These are phyloP conservation scores for Megaceryle maxima DNA, from an alignment of 2,113 vertebrate genomes.

Conservation along the genomic window DNA sequence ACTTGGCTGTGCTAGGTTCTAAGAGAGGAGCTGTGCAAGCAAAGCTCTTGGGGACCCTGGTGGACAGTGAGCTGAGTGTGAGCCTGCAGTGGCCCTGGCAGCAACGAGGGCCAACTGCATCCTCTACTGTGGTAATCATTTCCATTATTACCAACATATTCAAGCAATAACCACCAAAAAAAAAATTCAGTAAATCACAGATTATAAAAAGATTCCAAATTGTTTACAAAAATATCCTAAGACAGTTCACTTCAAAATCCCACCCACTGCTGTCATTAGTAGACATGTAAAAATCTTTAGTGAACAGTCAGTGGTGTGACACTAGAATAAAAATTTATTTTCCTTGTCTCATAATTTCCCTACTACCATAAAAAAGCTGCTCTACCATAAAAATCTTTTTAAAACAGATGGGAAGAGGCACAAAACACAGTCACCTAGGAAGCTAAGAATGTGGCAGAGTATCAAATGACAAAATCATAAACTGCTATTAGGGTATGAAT, in stretches of 20 bases:
- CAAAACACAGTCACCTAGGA: not conserved
- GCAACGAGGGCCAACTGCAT: not conserved
- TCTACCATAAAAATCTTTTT: not conserved
- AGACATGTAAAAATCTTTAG: not conserved
- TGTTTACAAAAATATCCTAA: not conserved
- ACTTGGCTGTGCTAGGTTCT: too few relatives aligned
- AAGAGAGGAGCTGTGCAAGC: not conserved
- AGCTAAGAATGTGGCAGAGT: not conserved
- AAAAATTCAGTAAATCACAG: not conserved
- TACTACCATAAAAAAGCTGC: not conserved
- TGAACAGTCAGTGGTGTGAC: not conserved
- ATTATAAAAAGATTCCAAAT: not conserved
- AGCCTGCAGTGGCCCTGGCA: not conserved
- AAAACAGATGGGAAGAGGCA: not conserved
- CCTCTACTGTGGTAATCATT: not conserved
- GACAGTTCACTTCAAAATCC: not conserved
- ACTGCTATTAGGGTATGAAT: not conserved
- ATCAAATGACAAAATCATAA: not conserved
- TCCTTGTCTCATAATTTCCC: not conserved
- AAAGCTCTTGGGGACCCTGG: not conserved
- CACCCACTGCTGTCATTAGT: not conserved
- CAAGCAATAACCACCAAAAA: not conserved
- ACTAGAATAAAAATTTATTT: constrained; percentile 14
- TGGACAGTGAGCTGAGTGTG: fast-evolving
- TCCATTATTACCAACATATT: not conserved